Conservation (phyloP, 2,113 vertebrate genomes). For the Heterochromis multidens region DNA sequence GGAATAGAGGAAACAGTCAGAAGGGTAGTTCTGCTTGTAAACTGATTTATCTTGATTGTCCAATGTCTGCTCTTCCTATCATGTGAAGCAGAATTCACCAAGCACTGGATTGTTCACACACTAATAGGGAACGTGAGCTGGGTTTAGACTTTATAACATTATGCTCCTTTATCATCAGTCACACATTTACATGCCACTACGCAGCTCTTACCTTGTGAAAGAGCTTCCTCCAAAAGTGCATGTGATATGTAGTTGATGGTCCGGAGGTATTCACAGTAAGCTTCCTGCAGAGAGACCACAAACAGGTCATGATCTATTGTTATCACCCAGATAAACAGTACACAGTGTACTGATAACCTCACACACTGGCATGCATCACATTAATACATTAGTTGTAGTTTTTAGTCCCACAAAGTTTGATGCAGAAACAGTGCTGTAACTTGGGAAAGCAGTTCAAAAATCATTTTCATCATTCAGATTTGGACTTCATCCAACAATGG, state of each 20-base stretch:
- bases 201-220: slow-evolving; percentile 70
- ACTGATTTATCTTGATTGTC: fast-evolving
- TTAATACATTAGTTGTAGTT: background rate
- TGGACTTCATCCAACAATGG: background rate
- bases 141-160: background rate
- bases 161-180: background rate
- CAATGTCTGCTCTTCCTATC: background rate
- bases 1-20: background rate
- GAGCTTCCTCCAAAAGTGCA: slow-evolving; percentile 82
- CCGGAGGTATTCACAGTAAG: slow-evolving; percentile 86
- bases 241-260: slow-evolving; percentile 87
- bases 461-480: no score
- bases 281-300: slow-evolving; percentile 80
- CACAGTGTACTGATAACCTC: background rate
- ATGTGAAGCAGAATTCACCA: background rate
- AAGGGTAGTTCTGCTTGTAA: background rate
- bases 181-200: background rate
- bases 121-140: background rate
- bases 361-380: background rate
- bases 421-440: background rate
- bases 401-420: background rate
- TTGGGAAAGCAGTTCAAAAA: background rate
- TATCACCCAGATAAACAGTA: background rate
- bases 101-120: background rate
- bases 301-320: background rate